Conservation (phyloP, 2,888 invertebrate genomes). For the Bombylius major region DNA sequence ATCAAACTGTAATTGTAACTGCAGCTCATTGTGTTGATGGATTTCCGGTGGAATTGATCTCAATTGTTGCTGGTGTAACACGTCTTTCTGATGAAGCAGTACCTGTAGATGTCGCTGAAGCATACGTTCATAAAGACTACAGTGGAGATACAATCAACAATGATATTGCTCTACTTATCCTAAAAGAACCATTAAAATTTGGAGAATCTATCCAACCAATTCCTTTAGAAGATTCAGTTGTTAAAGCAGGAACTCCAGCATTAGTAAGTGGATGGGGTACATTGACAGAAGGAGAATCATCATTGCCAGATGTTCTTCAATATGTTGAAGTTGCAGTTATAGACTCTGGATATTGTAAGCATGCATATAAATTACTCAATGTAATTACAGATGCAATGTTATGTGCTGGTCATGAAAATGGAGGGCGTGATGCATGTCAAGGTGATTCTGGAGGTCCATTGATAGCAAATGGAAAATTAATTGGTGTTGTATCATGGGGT, state of each 20-base stretch:
- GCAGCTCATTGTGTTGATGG: conserved; percentile 45
- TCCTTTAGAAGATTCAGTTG: conserved; percentile 25
- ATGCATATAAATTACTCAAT: conserved; percentile 12
- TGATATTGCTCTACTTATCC: conserved; percentile 41
- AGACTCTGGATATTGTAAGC: conserved; percentile 29
- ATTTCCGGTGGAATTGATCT: background rate
- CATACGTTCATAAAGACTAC: conserved; percentile 35
- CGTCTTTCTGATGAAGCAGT: conserved; percentile 18
- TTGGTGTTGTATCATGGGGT: conserved; percentile 16
- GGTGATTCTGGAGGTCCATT: conserved; percentile 17
- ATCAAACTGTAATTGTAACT: conserved; percentile 39
- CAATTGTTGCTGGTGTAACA: conserved; percentile 36
- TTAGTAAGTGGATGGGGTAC: conserved; percentile 13
- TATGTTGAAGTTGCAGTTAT: conserved; percentile 38
- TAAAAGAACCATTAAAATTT: conserved; percentile 35
- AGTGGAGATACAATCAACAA: conserved; percentile 35
- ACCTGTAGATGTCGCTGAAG: background rate
- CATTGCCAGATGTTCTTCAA: conserved; percentile 26
- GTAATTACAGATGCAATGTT: conserved; percentile 11
- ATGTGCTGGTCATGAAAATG: conserved; percentile 11
- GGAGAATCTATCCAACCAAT: conserved; percentile 31
- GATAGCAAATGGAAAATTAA: conserved; percentile 4
- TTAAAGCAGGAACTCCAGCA: background rate
- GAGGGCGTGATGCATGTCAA: conserved; percentile 13
- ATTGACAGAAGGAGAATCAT: conserved; percentile 17